phyloP scores from a whole-genome alignment of 2,797 vertebrate genomes.

The Tapera naevia region DNA sequence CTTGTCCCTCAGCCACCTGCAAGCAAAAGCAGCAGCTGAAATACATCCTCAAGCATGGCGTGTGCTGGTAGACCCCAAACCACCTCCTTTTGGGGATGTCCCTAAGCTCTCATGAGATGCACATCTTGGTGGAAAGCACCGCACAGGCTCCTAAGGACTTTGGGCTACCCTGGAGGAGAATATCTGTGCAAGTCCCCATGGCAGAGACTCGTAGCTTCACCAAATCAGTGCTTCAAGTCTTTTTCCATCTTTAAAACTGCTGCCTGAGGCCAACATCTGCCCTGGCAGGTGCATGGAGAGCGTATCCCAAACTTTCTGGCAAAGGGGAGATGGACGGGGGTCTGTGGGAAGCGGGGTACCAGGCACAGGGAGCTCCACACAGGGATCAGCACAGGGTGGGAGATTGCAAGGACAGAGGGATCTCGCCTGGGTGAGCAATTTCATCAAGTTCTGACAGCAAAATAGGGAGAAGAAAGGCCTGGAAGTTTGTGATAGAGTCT shows the following conservation, averaged over 20 bases:
- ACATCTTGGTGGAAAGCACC: neutral
- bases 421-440: accelerated
- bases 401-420: neutral
- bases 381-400: accelerated
- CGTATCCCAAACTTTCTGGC: neutral
- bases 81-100: neutral
- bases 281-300: accelerated
- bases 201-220: neutral
- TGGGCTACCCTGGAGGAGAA: neutral
- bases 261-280: neutral
- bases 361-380: accelerated
- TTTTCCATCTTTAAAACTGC: neutral
- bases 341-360: neutral
- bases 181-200: accelerated
- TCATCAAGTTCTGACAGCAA: neutral
- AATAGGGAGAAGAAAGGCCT: neutral
- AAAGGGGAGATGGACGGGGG: neutral
- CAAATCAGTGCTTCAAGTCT: neutral
- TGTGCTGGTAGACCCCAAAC: neutral
- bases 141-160: accelerated
- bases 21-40: neutral
- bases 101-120: neutral
- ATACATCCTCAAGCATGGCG: accelerated
- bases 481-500: neutral
- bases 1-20: accelerated